Conservation (phyloP, 1,140 invertebrate genomes). For the Saccostrea cuccullata region DNA sequence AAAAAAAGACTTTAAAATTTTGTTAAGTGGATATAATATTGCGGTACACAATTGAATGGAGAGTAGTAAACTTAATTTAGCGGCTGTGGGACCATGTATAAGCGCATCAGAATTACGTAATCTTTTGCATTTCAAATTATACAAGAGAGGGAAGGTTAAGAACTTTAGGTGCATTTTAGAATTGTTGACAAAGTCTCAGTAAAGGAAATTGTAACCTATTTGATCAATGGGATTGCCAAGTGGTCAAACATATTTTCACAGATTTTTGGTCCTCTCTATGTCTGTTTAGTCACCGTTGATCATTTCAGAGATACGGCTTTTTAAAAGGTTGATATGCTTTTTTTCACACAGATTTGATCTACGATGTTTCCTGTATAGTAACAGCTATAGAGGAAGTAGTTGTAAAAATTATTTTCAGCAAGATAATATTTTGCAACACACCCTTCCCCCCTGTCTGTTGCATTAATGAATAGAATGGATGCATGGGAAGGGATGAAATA, state of each 20-base stretch:
- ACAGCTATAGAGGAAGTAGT: background rate
- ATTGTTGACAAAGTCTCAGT: slow-evolving; percentile 28
- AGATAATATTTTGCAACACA: background rate
- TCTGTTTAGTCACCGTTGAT: too few species aligned
- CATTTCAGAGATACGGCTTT: background rate
- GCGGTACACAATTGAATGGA: too few species aligned
- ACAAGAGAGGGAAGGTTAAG: background rate
- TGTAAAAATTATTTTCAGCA: background rate
- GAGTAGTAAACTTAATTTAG: too few species aligned
- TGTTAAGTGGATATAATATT: too few species aligned
- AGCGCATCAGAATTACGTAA: background rate
- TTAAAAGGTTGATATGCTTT: background rate
- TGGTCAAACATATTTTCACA: background rate
- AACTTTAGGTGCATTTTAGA: slow-evolving; percentile 26
- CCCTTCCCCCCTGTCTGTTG: background rate
- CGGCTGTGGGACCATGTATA: too few species aligned
- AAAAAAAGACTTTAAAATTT: too few species aligned
- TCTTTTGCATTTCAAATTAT: background rate
- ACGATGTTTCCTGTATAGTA: background rate
- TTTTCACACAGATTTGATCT: slow-evolving; percentile 21
- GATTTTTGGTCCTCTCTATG: background rate
- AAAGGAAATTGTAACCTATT: slow-evolving; percentile 7
- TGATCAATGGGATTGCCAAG: background rate
- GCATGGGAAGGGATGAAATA: background rate
- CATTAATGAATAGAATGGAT: background rate